phyloP scores from a whole-genome alignment of 2,797 vertebrate genomes.

The Acomys russatus region DNA sequence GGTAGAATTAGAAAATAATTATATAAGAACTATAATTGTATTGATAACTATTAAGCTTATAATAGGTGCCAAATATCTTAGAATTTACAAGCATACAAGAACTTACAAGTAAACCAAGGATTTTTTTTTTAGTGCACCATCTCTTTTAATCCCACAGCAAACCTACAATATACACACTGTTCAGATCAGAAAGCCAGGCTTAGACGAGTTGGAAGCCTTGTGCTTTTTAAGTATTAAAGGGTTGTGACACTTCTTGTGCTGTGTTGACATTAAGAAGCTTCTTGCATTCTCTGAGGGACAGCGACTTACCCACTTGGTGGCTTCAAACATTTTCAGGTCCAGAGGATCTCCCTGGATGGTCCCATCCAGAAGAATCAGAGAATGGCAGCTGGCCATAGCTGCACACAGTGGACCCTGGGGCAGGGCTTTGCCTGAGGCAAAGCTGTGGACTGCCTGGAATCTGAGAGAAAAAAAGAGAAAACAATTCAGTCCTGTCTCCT shows the following conservation, averaged over 20 bases:
- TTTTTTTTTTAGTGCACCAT: not conserved
- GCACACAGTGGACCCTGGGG: constrained; percentile 81
- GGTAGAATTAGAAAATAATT: not conserved
- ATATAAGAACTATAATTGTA: not conserved
- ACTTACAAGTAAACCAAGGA: not conserved
- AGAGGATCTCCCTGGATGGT: constrained; percentile 88
- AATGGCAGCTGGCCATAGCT: constrained; percentile 87
- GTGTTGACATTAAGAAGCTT: not conserved
- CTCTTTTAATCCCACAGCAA: not conserved
- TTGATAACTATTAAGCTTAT: not conserved
- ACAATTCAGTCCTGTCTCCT: not conserved
- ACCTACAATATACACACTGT: not conserved
- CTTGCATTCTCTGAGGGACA: constrained; percentile 3
- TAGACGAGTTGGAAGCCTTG: not conserved
- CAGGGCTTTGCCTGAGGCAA: constrained; percentile 74
- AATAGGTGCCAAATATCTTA: not conserved
- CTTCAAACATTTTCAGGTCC: constrained; percentile 88
- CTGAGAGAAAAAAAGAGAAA: constrained; percentile 68
- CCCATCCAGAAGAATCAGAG: constrained; percentile 85
- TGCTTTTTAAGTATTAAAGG: not conserved
- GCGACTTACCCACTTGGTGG: constrained; percentile 88
- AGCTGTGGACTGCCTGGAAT: constrained; percentile 84
- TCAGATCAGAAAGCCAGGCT: not conserved
- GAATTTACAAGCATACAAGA: not conserved
- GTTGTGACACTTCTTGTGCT: not conserved